Percentiles rank a stretch among this genome's conserved stretches.
Evolutionary conservation across 1,140 invertebrate genomes (phyloP).

Genomic region (Drosophila lacteicornis): DNA sequence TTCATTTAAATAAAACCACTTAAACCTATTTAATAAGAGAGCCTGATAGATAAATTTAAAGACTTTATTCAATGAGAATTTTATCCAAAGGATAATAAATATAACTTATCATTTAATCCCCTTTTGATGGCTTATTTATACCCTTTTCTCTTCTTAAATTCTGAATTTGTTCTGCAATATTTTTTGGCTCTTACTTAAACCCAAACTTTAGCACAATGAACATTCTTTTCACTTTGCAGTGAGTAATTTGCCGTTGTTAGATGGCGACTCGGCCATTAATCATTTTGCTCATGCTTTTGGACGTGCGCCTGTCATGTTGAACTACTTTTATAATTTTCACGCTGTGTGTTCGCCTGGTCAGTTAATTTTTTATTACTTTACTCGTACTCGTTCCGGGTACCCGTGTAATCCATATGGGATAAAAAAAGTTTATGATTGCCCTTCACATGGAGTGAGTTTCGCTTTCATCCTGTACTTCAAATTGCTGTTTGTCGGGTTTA

Average conservation of each 20-base stretch:
- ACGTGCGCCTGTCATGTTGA: slow-evolving; percentile 74
- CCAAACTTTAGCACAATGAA: slow-evolving; percentile 1
- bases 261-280: slow-evolving; percentile 58
- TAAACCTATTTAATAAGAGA: too few species aligned
- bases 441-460: slow-evolving; percentile 5
- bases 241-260: slow-evolving; percentile 33
- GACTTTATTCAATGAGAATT: background rate
- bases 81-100: background rate
- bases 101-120: background rate
- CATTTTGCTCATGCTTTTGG: slow-evolving; percentile 54
- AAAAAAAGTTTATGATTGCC: slow-evolving; percentile 33
- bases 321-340: slow-evolving; percentile 79
- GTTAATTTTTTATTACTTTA: slow-evolving; percentile 61
- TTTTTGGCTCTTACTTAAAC: background rate
- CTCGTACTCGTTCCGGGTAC: background rate
- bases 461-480: slow-evolving; percentile 14
- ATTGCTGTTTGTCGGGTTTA: slow-evolving; percentile 37
- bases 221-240: slow-evolving; percentile 13
- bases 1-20: too few species aligned
- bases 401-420: slow-evolving; percentile 31
- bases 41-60: background rate
- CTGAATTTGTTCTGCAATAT: background rate
- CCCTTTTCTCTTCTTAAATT: background rate
- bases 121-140: background rate
- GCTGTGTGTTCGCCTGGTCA: slow-evolving; percentile 35